Evolutionary conservation across 2,113 vertebrate species (phyloP).

Genomic region (Odontophorus gujanensis): DNA sequence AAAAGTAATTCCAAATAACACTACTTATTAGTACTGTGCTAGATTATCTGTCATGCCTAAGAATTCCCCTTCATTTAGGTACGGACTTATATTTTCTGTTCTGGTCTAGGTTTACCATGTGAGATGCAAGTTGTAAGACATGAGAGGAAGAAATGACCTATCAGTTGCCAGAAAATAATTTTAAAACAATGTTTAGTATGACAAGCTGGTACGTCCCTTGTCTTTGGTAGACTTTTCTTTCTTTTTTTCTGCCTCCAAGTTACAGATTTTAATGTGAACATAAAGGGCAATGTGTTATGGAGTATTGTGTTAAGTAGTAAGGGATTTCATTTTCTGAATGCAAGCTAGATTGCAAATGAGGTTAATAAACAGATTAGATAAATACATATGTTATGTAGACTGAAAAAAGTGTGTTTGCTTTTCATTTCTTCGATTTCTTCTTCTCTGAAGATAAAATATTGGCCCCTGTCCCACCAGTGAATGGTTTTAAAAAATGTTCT

Average conservation of each 20-base stretch:
- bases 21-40: too few species aligned
- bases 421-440: not conserved
- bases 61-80: not conserved
- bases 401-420: not conserved
- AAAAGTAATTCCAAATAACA: not conserved
- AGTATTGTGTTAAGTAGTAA: not conserved
- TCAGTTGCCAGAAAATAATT: not conserved
- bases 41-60: not conserved
- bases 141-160: not conserved
- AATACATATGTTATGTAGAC: not conserved
- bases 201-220: not conserved
- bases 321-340: not conserved
- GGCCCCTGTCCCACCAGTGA: not conserved
- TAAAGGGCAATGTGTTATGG: too few species aligned
- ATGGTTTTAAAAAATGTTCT: not conserved
- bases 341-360: not conserved
- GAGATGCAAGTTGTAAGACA: not conserved
- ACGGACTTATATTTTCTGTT: not conserved
- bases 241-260: not conserved
- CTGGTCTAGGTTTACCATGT: not conserved
- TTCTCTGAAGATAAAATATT: not conserved
- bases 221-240: not conserved
- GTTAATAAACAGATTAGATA: conserved; percentile 4
- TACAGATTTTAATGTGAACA: not conserved
- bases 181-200: not conserved